These are phyloP conservation scores for Neria commutata DNA, from an alignment of 2,888 invertebrate species.

Conservation along the genomic window DNA sequence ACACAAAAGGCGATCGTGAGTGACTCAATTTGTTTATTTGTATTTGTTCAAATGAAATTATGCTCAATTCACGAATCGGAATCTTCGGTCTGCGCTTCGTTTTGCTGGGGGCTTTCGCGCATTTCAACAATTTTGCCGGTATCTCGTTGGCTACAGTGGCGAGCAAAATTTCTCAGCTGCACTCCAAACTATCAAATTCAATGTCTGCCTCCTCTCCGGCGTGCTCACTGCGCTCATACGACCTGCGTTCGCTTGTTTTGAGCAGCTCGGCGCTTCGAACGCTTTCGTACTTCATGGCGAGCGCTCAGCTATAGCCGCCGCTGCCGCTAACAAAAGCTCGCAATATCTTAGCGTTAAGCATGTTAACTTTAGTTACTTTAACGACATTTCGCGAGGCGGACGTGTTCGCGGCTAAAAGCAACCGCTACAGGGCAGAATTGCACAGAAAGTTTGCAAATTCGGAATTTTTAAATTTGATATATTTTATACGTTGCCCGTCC, in stretches of 20 bases:
- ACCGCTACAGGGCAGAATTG: no score
- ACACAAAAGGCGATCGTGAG: neutral
- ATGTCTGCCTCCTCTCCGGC: neutral
- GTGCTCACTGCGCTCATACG: neutral
- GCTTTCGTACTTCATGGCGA: constrained; percentile 24
- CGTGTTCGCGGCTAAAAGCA: constrained; percentile 37
- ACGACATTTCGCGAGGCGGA: constrained; percentile 54
- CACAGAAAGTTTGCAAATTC: no score
- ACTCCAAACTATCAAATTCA: neutral
- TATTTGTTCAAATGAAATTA: neutral
- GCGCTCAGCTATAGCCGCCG: constrained; percentile 22
- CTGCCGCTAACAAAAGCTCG: constrained; percentile 17
- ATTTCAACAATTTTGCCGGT: neutral
- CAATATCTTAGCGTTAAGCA: constrained; percentile 24
- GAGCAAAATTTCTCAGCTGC: neutral
- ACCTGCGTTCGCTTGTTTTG: neutral
- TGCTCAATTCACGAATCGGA: neutral
- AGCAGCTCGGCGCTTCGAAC: neutral
- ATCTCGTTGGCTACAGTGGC: neutral
- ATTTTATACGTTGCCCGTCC: no score
- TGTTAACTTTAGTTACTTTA: constrained; percentile 50
- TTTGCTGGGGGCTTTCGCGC: neutral
- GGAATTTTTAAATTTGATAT: no score
- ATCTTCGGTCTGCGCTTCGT: no score
- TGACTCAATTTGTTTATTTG: neutral